phyloP scores from a whole-genome alignment of 2,113 vertebrate species.

The Scolopax mira region DNA sequence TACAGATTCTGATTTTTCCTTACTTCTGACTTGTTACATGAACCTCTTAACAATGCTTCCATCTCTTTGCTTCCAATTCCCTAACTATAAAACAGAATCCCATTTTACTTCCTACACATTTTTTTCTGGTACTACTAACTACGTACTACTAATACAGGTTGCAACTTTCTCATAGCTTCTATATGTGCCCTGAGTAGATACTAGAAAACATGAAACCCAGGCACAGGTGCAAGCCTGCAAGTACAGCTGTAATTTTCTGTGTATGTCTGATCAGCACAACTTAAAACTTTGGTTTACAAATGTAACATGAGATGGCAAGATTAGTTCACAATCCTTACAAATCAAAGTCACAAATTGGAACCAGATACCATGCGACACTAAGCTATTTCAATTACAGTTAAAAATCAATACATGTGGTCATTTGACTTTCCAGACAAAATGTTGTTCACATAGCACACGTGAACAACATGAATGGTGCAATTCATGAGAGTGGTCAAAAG shows the following conservation, averaged over 20 bases:
- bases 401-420: conserved; percentile 29
- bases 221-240: conserved; percentile 40
- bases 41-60: not conserved
- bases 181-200: not conserved
- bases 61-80: not conserved
- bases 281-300: conserved; percentile 52
- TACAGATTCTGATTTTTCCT: not conserved
- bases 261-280: conserved; percentile 22
- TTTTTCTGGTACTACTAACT: conserved; percentile 14
- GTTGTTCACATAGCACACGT: not conserved
- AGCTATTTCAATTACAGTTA: conserved; percentile 16
- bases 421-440: conserved; percentile 1
- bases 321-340: conserved; percentile 52
- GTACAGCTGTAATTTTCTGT: conserved; percentile 37
- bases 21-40: not conserved
- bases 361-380: conserved; percentile 13
- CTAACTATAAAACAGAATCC: not conserved
- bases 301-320: conserved; percentile 34
- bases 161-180: not conserved
- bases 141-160: not conserved
- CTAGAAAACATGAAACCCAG: conserved; percentile 14
- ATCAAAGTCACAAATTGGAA: conserved; percentile 57
- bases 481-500: not conserved
- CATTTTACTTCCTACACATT: not conserved
- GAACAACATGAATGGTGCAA: not conserved